A percentile compares a stretch with the other conserved stretches of the same genome.
Conservation (phyloP, 2,797 vertebrate genomes). For the Staurois parvus region DNA sequence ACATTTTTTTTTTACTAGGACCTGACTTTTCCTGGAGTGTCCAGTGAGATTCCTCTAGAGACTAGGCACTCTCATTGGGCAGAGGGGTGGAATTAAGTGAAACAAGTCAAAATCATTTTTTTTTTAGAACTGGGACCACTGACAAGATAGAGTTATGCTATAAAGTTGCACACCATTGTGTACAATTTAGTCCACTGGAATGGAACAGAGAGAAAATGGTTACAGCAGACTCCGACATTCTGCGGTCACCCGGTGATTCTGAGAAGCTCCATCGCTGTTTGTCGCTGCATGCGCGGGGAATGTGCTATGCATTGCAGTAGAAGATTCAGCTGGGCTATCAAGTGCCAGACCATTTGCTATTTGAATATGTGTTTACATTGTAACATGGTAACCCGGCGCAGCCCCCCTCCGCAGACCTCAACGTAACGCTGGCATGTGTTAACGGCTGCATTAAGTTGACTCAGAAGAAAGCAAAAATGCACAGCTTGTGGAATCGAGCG, state of each 20-base stretch:
- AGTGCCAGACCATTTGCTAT: conserved; percentile 61
- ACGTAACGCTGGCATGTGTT: conserved; percentile 46
- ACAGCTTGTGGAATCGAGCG: conserved; percentile 48
- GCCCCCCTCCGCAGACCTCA: conserved; percentile 1
- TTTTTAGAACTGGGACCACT: no score
- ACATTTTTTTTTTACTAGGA: no score
- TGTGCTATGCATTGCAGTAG: conserved; percentile 55
- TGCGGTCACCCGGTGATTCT: background rate
- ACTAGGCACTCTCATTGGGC: no score
- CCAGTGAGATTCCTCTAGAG: no score
- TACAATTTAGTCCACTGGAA: background rate
- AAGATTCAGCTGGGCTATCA: conserved; percentile 48
- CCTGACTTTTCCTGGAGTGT: no score
- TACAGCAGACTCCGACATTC: background rate
- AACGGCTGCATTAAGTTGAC: conserved; percentile 55
- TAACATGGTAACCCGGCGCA: conserved; percentile 55
- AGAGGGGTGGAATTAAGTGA: no score
- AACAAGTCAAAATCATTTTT: no score
- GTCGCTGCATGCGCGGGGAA: conserved; percentile 17
- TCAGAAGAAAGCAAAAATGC: conserved; percentile 54
- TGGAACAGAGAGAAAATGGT: background rate
- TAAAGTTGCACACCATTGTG: no score
- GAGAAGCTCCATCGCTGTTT: conserved; percentile 2
- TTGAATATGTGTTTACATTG: conserved; percentile 59
- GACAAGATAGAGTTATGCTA: no score